A percentile compares a stretch with the other conserved stretches of the same genome.
Conservation (phyloP, 2,888 invertebrate species). For the Strigamia crassipes region DNA sequence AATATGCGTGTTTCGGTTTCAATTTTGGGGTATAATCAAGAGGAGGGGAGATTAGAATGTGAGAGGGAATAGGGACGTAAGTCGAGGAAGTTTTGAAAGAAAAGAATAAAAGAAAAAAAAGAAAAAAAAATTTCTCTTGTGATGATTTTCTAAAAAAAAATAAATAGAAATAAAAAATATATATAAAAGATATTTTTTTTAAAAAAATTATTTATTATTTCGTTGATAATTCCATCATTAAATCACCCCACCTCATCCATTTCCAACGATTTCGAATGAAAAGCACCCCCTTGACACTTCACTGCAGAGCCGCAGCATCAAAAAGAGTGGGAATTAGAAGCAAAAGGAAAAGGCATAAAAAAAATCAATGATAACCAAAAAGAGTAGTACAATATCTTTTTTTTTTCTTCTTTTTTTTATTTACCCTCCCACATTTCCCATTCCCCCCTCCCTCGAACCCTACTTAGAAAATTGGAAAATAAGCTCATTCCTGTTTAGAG, state of each 20-base stretch:
- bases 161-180: background rate
- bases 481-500: background rate
- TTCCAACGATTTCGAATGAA: constrained; percentile 10
- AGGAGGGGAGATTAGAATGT: background rate
- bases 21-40: background rate
- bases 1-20: constrained; percentile 6
- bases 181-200: background rate
- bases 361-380: constrained; percentile 5
- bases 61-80: background rate
- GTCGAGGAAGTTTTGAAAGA: background rate
- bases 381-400: background rate
- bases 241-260: constrained; percentile 6
- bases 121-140: background rate
- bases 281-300: constrained; percentile 16
- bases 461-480: background rate
- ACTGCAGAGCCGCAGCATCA: background rate
- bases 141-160: background rate
- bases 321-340: constrained; percentile 1
- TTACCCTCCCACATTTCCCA: background rate
- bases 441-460: background rate
- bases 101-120: background rate
- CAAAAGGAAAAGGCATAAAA: background rate
- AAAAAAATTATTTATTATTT: background rate
- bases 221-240: background rate
- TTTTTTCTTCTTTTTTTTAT: too few species aligned